Evolutionary conservation across 2,797 vertebrate species (phyloP), one percentile per base, ranked within the genome.

Genomic region (Meriones psammophilus): DNA sequence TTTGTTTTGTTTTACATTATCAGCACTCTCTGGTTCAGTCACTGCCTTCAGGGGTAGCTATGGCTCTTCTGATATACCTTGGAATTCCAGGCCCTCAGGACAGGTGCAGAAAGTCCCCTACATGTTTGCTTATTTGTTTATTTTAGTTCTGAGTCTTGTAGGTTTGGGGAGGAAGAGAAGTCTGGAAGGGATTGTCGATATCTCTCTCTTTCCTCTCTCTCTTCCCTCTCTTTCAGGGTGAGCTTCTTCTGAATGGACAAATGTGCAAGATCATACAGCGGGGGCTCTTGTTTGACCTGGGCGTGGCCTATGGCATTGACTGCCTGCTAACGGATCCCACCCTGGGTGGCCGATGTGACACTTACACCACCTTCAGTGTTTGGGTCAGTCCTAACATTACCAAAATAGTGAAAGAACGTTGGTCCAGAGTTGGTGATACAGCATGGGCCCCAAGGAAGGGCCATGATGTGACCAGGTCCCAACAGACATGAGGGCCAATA

Each of bases 271-370:
- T 99, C 18, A 87, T 98, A 58, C 99, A 99, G 98, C 98, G 99
- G 88, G 98, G 99, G 92, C 98, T 99, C 10, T 22, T 98, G 33
- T 99, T 99, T 4, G 98, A 98, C 0, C 96, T 98, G 0, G 99
- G 99, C 0, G 92, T 99, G 0, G 99, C 99, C 76, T 99, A 99
- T 0, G 99, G 99, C 36, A 99, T 99, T 24, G 92, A 99, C 98
- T 99, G 99, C 97, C 98, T 99, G 91, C 98, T 99, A 97, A 98
- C 96, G 0, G 99, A 99, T 68, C 99, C 99, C 94, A 99, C 98
- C 85, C 97, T 99, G 0, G 99, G 99, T 0, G 99, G 99, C 13
- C 99, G 98, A 97, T 99, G 99, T 8, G 99, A 99, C 85, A 97
- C 89, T 22, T 98, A 99, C 71, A 91, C 97, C 3, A 96, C 97